phyloP scores from a whole-genome alignment of 2,797 vertebrate genomes.

The Orestias chungarensis region DNA sequence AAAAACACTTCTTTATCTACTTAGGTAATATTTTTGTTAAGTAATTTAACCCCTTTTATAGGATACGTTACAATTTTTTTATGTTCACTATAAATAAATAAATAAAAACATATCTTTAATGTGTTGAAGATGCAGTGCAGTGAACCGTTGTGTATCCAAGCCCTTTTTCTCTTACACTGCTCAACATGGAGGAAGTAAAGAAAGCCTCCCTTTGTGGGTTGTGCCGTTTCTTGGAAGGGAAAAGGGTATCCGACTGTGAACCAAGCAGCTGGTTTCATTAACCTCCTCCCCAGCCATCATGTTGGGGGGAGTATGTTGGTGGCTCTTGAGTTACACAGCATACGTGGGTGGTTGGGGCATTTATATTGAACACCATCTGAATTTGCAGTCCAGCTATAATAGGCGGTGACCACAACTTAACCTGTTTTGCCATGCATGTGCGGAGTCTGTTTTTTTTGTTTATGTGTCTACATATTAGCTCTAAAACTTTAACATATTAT shows the following conservation, averaged over 20 bases:
- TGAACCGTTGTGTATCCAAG: slow-evolving; percentile 28
- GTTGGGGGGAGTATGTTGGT: slow-evolving; percentile 55
- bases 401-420: slow-evolving; percentile 35
- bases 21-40: background rate
- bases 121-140: slow-evolving; percentile 1
- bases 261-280: slow-evolving; percentile 85
- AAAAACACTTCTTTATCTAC: background rate
- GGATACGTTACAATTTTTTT: slow-evolving; percentile 5
- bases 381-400: slow-evolving; percentile 68
- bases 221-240: slow-evolving; percentile 63
- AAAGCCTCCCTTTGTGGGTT: slow-evolving; percentile 66
- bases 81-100: slow-evolving; percentile 23
- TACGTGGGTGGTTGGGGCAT: background rate
- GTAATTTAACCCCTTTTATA: background rate
- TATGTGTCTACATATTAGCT: background rate
- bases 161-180: slow-evolving; percentile 20
- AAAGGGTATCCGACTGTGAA: slow-evolving; percentile 73
- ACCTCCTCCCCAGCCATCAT: slow-evolving; percentile 78
- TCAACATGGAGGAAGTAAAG: slow-evolving; percentile 50
- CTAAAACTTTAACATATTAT: background rate
- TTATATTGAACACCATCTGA: slow-evolving; percentile 78
- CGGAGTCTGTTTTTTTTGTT: slow-evolving; percentile 25
- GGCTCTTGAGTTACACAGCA: background rate
- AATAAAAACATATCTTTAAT: slow-evolving; percentile 3
- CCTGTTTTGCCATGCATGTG: slow-evolving; percentile 21